Evolutionary conservation across 2,113 vertebrate genomes (phyloP), one percentile per base, ranked within the genome.

Genomic region (Callipepla squamata): DNA sequence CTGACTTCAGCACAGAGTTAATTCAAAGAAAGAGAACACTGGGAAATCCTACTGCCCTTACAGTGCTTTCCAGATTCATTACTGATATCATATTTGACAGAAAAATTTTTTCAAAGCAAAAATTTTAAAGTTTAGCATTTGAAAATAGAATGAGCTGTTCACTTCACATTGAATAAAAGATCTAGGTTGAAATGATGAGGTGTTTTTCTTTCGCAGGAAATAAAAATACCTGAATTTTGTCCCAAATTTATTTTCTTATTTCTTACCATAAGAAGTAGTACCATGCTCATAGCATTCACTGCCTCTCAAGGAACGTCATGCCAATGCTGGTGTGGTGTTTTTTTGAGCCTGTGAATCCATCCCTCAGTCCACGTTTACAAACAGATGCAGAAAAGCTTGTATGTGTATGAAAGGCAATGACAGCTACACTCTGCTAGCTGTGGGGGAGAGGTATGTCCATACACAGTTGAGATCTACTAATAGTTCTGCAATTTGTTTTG

Each of bases 31-130:
- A 38, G 34, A 80, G 44, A 80, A 50, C 25, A 57, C 32, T 77
- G 44, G 26, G 74, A 69, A 92, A 92, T 21, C 61, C 69, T 92
- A 57, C 65, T 69, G 34, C 38, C 45, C 65, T 57, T 67, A 70
- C 26, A 73, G 84, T 28, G n/a, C 69, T 95, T 93, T 85, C 65
- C 77, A 87, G 55, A 87, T 65, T 92, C 48, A 84, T 92, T 78
- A 78, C 45, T 47, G 79, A 73, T 74, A 87, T 2, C 40, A 38
- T 34, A 9, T 57, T 87, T 57, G 44, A 66, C 48, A 66, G 44
- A 86, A 72, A 53, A 62, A 44, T 76, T 68, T 84, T 69, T 79
- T 30, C 18, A 50, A 83, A 57, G 55, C 22, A 69, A 84, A 73
- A 65, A 65, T 51, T 73, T 80, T 73, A 87, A 78, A 21, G 11